Evolutionary conservation across 1,140 invertebrate species (phyloP), one percentile per base, ranked within the genome.

Genomic region (Atopsyche davidsoni): DNA sequence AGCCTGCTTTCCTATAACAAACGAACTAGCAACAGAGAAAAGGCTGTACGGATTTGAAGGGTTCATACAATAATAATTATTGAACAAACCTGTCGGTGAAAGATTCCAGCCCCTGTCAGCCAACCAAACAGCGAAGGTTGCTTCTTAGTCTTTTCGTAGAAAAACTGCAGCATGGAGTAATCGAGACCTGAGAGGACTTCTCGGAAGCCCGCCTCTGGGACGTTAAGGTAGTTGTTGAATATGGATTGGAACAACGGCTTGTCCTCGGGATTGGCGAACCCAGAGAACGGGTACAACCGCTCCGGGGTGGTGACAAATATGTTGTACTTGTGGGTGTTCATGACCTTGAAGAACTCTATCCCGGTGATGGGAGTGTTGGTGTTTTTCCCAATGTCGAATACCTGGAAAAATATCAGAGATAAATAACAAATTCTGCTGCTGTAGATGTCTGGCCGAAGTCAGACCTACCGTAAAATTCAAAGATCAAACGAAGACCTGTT

Each of bases 241-340:
- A 96, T 78, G 40, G 87, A 80, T 57, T 88, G 81, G 4, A 92
- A 77, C 21, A 89, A 74, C 0, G 87, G 86, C 51, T 86, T 85
- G 38, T 93, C 89, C 25, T 91, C 84, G 1, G 75, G 69, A 21
- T 79, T 73, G 1, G 87, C 78, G 46, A 75, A 71, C 14, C 91
- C 92, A 53, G 86, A 79, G 64, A 94, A 96, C 64, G 89, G 87
- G 71, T 93, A 94, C 34, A 96, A 72, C 46, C 85, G 77, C 43
- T 82, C 85, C 1, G 85, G 76, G 16, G 92, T 95, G 0, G 90
- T 87, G 0, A 85, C 86, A 51, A 96, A 81, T 28, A 96, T 83
- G 40, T 88, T 78, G 62, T 84, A 89, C 59, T 78, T 85, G 43
- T 83, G 80, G 1, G 79, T 75, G 54, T 79, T 79, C 3, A 81